phyloP scores from a whole-genome alignment of 2,888 invertebrate species.

The Acleris emargana region DNA sequence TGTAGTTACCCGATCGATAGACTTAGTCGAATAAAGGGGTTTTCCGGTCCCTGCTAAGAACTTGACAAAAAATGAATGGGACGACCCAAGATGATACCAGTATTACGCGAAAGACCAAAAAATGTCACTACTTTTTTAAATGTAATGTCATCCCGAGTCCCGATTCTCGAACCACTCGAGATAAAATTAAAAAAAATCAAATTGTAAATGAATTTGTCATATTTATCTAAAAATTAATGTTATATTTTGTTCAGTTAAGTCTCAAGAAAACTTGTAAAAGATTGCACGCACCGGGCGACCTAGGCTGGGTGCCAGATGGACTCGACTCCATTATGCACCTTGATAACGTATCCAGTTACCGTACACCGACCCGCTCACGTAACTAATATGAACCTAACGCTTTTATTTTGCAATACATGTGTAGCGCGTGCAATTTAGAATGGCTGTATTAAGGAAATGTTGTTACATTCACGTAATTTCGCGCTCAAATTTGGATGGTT shows the following conservation, averaged over 20 bases:
- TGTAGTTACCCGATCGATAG: too few relatives aligned
- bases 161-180: too few relatives aligned
- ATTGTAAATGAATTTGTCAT: too few relatives aligned
- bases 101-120: too few relatives aligned
- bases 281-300: conserved; percentile 42
- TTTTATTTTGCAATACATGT: conserved; percentile 28
- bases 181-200: too few relatives aligned
- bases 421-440: conserved; percentile 23
- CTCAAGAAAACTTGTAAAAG: neutral
- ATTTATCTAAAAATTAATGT: neutral
- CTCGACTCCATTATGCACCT: conserved; percentile 30
- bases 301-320: conserved; percentile 50
- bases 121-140: too few relatives aligned
- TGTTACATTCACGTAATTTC: conserved; percentile 14
- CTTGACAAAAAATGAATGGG: too few relatives aligned
- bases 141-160: too few relatives aligned
- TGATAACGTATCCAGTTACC: conserved; percentile 25
- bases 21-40: too few relatives aligned
- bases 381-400: conserved; percentile 33
- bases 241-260: neutral
- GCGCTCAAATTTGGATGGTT: conserved; percentile 15
- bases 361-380: conserved; percentile 23
- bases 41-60: too few relatives aligned
- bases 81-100: too few relatives aligned
- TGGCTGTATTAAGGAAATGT: conserved; percentile 16